Evolutionary conservation across 1,140 invertebrate genomes (phyloP).

Genomic region (Heliconius hermathena): DNA sequence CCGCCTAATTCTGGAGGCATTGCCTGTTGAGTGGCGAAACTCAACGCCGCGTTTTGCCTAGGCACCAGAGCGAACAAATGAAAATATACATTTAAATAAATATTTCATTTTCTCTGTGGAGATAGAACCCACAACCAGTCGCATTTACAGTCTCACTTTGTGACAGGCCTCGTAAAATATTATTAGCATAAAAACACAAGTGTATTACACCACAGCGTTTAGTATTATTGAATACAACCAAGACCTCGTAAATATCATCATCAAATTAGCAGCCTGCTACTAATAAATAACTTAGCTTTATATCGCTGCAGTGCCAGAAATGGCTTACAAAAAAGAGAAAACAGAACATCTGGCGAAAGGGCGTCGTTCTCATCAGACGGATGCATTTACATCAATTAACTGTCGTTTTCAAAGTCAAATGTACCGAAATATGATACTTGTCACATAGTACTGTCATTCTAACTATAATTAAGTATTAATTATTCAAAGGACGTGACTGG

Average conservation of each 20-base stretch:
- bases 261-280: slow-evolving; percentile 16
- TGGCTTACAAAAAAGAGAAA: slow-evolving; percentile 31
- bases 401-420: slow-evolving; percentile 58
- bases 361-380: slow-evolving; percentile 64
- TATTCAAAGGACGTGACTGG: slow-evolving; percentile 45
- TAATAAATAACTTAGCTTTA: slow-evolving; percentile 33
- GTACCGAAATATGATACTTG: slow-evolving; percentile 62
- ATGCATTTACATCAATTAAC: slow-evolving; percentile 72
- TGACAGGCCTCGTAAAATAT: too few species aligned
- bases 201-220: background rate
- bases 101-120: too few species aligned
- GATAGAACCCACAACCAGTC: too few species aligned
- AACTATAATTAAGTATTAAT: slow-evolving; percentile 55
- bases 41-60: too few species aligned
- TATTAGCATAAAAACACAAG: background rate
- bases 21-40: too few species aligned
- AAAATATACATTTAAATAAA: too few species aligned
- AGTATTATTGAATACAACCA: background rate
- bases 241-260: background rate
- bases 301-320: slow-evolving; percentile 28
- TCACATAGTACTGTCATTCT: slow-evolving; percentile 43
- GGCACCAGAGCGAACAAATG: too few species aligned
- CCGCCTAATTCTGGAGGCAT: too few species aligned
- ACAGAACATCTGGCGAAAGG: slow-evolving; percentile 53
- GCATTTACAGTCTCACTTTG: too few species aligned